Base-by-base conservation (phyloP, 2,888 invertebrate genomes). In the Stenchaetothrips biformis region DNA sequence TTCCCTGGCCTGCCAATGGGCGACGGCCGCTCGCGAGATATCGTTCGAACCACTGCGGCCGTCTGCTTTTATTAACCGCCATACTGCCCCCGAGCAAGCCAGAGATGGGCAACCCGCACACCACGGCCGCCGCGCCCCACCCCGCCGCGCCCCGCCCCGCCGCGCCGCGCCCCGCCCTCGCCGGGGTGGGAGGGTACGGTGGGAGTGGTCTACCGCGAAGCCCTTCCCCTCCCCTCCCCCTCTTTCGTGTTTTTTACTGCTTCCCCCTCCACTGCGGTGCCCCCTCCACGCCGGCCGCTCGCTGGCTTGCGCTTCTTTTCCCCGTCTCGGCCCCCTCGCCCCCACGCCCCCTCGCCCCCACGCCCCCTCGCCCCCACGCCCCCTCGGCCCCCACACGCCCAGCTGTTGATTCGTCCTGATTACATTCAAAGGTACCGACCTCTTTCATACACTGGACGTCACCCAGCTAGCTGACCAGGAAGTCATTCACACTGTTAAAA, bases 121-220 rank as follows among this genome's bases (percentile, higher is more conserved):
- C 37, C 37, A 37, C 37, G 37, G 37, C 37, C 37, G 37, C 37
- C 37, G 4, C 37, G 4, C 37, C 37, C 37, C 37, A 13, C 53
- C 4, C 53, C 7, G 67, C 67, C 62, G 13, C 53, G 53, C 53
- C 53, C 53, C 53, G 53, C 67, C 21, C 67, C 49, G 49, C 49
- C 21, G 6, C 7, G 67, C 67, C 62, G 13, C 53, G 53, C 53
- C 53, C 53, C 53, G 53, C 67, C 21, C 67, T 25, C 3, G 13
- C 59, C 13, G 59, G 59, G 59, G 59, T 16, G 59, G 6, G 59
- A n/a, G 59, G 59, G 18, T 59, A 25, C 67, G 21, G 67, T 74
- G 67, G 67, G 67, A 74, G 67, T 74, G 67, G 67, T 74, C 67
- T 74, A 74, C 67, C 67, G 67, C 67, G 67, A 74, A 59, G 67